phyloP scores from a whole-genome alignment of 1,140 invertebrate species.

The Octopus sinensis region DNA sequence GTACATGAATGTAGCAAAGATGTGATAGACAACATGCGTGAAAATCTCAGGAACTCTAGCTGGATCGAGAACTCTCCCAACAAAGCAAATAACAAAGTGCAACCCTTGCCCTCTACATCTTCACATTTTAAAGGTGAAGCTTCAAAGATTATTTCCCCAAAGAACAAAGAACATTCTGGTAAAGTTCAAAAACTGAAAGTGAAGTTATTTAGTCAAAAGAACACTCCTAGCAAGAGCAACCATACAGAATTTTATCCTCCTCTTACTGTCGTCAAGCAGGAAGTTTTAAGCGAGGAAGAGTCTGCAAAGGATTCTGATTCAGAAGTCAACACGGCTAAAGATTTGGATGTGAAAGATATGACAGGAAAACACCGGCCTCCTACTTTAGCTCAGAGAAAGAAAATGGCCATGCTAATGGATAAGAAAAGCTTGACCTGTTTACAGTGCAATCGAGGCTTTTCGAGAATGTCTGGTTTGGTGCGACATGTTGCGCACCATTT shows the following conservation, averaged over 20 bases:
- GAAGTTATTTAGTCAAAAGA: background rate
- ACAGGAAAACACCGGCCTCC: background rate
- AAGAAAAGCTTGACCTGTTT: slow-evolving; percentile 38
- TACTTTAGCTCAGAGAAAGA: background rate
- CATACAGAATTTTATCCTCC: background rate
- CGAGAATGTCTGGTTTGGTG: slow-evolving; percentile 49
- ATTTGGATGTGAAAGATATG: background rate
- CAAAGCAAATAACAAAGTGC: background rate
- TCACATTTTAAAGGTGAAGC: background rate
- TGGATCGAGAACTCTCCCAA: slow-evolving; percentile 4
- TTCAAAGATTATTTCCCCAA: background rate
- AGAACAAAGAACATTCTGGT: background rate
- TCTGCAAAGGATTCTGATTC: background rate
- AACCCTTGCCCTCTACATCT: background rate
- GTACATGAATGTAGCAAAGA: slow-evolving; percentile 49
- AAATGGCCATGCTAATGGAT: background rate
- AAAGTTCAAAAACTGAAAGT: background rate
- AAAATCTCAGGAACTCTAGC: slow-evolving; percentile 30
- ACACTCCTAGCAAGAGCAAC: background rate
- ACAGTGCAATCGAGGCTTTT: slow-evolving; percentile 49
- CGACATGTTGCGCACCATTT: slow-evolving; percentile 57
- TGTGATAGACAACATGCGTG: slow-evolving; percentile 45
- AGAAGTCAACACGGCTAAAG: background rate
- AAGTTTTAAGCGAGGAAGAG: background rate
- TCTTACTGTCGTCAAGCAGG: background rate